These are phyloP conservation scores for Harpagus bidentatus DNA, from an alignment of 2,113 vertebrate genomes.

Conservation along the genomic window DNA sequence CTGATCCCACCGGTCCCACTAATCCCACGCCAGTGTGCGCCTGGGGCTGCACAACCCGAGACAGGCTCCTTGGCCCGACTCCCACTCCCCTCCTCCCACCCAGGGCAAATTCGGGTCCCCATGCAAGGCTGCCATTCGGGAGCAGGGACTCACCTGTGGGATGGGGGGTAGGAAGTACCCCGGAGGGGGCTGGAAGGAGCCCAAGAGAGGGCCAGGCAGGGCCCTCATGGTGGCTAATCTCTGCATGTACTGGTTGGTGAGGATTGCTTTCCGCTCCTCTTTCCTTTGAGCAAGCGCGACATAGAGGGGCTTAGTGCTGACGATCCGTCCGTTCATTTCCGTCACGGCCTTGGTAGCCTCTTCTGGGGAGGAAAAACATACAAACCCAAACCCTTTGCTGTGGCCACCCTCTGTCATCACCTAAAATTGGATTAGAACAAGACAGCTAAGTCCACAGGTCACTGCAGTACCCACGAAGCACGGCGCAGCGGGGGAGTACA, in stretches of 20 bases:
- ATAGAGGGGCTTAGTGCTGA: conserved; percentile 93
- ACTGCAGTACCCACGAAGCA: neutral
- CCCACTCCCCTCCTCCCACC: neutral
- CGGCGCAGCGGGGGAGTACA: rapidly evolving
- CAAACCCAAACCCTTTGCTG: conserved; percentile 97
- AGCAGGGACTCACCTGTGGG: conserved; percentile 79
- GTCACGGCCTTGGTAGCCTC: conserved; percentile 97
- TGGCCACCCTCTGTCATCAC: conserved; percentile 94
- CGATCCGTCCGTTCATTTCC: conserved; percentile 93
- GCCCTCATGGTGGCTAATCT: conserved; percentile 83
- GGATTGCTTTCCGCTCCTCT: conserved; percentile 93
- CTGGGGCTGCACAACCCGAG: rapidly evolving
- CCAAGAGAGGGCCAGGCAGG: conserved; percentile 80
- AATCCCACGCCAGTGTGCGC: rapidly evolving
- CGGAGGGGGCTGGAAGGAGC: conserved; percentile 82
- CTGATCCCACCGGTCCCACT: neutral
- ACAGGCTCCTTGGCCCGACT: rapidly evolving
- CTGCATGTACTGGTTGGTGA: conserved; percentile 96
- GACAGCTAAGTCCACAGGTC: conserved; percentile 58
- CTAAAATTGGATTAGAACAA: conserved; percentile 74
- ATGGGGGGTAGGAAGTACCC: conserved; percentile 86
- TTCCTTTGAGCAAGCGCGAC: conserved; percentile 93
- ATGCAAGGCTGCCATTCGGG: rapidly evolving
- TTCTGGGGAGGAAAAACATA: conserved; percentile 97
- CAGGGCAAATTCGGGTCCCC: rapidly evolving